Base-by-base conservation (phyloP, 2,888 invertebrate genomes). In the Cheilosia impressa region DNA sequence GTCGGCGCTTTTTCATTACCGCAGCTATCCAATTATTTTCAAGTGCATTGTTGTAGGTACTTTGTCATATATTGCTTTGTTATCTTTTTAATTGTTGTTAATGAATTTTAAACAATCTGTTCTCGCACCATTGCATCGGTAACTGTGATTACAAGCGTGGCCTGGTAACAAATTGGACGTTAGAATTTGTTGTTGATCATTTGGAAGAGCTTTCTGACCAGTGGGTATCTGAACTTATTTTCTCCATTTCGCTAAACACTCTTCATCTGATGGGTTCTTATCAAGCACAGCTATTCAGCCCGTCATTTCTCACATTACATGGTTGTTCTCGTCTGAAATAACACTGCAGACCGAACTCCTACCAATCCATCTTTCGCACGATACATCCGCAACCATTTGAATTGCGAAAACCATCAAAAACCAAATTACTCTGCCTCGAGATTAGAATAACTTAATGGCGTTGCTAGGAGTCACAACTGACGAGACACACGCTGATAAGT, bases 401-500 rank as follows among this genome's bases (percentile, higher is more conserved):
- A 52, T 13, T 52, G 31, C 4, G 13, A 52, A 52, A 22, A 22
- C 50, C 6, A 24, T 13, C 34, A 31, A 50, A 27, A 63, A 63
- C 27, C 27, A 5, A 27, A 5, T 5, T 6, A 27, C 15, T 27
- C 24, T 43, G 17, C 17, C 27, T 47, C 45, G 0, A 50, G 63
- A 75, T 63, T 65, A 65, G n/a, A 17, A 10, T 22, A 27, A 57
- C 19, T 17, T 7, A 58, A 31, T 55, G 27, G 4, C 47, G 62
- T 24, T 55, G 15, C 55, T 45, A 69, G 22, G 4, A 45, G 22
- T 38, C 10, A 17, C 3, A 31, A 52, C 22, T 27, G 15, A 41
- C 10, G 5, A 34, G 2, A 65, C 6, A 41, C 10, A 52, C 15
- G n/a, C 27, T 68, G 76, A 76, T 76, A 66, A 76, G 34, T 34